Percentiles rank a stretch among this genome's conserved stretches.
Conservation (phyloP, 2,113 vertebrate genomes). For the Sus scrofa region DNA sequence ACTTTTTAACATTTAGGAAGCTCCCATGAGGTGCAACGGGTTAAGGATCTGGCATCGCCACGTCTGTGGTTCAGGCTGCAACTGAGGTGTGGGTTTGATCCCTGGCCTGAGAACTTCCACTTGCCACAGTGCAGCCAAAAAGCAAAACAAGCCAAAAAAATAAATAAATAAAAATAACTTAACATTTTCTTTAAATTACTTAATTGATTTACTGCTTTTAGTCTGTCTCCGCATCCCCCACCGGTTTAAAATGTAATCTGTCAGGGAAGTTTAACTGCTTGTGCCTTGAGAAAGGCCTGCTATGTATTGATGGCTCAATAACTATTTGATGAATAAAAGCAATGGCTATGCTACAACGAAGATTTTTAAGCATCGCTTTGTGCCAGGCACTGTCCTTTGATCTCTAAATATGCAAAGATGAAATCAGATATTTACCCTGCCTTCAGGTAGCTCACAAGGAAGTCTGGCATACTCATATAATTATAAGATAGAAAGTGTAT, state of each 20-base stretch:
- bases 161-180: no score
- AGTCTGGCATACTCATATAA: background rate
- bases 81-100: no score
- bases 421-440: background rate
- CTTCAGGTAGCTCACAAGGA: background rate
- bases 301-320: background rate
- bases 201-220: background rate
- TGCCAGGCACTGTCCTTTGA: background rate
- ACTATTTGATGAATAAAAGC: background rate
- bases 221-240: background rate
- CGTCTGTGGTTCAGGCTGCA: no score
- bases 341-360: background rate
- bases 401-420: background rate
- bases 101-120: no score
- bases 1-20: no score
- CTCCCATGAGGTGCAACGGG: no score
- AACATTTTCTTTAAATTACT: background rate
- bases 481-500: background rate
- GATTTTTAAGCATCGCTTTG: background rate
- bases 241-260: background rate
- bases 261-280: background rate
- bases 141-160: no score
- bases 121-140: no score
- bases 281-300: background rate
- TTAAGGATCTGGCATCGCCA: no score